phyloP scores from a whole-genome alignment of 2,113 vertebrate genomes.

The Aphyosemion australe region DNA sequence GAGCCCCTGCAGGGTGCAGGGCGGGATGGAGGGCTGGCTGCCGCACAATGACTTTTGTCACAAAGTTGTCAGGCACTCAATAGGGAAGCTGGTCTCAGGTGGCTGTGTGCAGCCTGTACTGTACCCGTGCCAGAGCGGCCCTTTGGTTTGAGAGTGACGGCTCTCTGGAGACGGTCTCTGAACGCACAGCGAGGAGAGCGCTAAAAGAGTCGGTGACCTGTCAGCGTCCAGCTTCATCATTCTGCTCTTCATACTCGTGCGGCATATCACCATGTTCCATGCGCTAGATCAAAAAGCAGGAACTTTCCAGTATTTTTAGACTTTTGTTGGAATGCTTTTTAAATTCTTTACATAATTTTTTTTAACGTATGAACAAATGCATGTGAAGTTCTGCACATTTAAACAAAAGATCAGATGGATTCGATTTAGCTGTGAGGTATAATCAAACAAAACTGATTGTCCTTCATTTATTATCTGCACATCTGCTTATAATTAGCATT shows the following conservation, averaged over 20 bases:
- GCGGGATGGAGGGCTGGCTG: constrained; percentile 64
- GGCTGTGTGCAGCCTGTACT: constrained; percentile 41
- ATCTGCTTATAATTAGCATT: no score
- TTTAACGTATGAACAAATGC: no score
- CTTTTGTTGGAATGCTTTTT: neutral
- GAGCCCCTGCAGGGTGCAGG: constrained; percentile 41
- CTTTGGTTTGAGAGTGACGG: constrained; percentile 53
- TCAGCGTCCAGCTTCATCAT: constrained; percentile 49
- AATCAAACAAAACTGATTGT: no score
- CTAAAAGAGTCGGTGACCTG: constrained; percentile 44
- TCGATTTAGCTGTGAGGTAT: no score
- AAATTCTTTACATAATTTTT: neutral
- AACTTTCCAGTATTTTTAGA: neutral
- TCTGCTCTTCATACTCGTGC: constrained; percentile 33
- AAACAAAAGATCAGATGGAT: no score
- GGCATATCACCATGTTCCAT: constrained; percentile 2
- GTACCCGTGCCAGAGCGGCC: constrained; percentile 32
- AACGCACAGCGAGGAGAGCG: constrained; percentile 34
- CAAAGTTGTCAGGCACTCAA: constrained; percentile 67
- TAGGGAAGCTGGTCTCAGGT: constrained; percentile 66
- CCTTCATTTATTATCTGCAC: no score
- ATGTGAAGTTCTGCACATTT: no score
- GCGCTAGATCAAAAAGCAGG: neutral
- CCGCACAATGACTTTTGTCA: constrained; percentile 64
- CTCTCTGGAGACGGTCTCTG: constrained; percentile 63